Evolutionary conservation across 2,797 vertebrate genomes (phyloP).

Genomic region (Sus cebifrons): DNA sequence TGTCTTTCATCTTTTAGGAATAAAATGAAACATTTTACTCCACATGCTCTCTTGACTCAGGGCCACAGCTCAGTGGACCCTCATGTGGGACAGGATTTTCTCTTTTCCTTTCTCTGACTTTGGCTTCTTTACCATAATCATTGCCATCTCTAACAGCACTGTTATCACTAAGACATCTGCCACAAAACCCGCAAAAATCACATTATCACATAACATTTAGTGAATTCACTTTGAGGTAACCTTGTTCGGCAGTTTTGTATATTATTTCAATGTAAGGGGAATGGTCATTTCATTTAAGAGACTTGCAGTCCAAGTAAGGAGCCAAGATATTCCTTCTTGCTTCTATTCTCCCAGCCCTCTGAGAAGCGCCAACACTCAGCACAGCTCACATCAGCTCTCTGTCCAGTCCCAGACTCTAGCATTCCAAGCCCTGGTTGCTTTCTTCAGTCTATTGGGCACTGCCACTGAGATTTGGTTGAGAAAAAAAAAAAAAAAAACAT

Average conservation of each 20-base stretch:
- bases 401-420: no score
- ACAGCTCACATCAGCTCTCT: rapidly evolving
- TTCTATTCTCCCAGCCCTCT: rapidly evolving
- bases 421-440: background rate
- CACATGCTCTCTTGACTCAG: background rate
- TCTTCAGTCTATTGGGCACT: rapidly evolving
- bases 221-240: background rate
- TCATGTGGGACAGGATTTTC: rapidly evolving
- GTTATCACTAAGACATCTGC: background rate
- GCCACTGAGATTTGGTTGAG: no score
- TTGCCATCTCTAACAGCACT: background rate
- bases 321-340: background rate
- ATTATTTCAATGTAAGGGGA: background rate
- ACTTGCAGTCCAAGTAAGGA: background rate
- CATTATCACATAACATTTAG: background rate
- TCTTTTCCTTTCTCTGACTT: background rate
- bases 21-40: background rate
- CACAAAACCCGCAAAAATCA: background rate
- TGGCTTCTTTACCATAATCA: background rate
- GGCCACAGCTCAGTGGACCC: background rate
- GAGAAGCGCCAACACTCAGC: rapidly evolving
- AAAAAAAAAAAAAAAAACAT: background rate
- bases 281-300: background rate
- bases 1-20: background rate
- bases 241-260: background rate